A percentile compares a stretch with the other conserved stretches of the same genome.
These are phyloP conservation scores for Bruchidius siliquastri DNA, from an alignment of 2,888 invertebrate genomes.

Conservation along the genomic window DNA sequence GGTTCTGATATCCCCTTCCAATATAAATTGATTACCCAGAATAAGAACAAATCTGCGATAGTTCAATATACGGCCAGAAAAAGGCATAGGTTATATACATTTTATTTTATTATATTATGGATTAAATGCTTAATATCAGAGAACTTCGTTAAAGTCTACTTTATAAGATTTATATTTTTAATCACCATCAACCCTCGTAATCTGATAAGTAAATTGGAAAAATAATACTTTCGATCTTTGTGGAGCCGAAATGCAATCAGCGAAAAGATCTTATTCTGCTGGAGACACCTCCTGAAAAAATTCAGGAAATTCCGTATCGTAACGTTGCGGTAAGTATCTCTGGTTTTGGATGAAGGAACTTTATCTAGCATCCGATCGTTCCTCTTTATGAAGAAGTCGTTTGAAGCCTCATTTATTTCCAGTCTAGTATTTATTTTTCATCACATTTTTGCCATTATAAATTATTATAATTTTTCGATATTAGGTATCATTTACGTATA, in stretches of 20 bases:
- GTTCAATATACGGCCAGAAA: too few species aligned
- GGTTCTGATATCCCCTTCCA: too few species aligned
- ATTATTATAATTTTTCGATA: too few species aligned
- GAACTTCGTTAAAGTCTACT: background rate
- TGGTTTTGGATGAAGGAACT: background rate
- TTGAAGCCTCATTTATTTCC: too few species aligned
- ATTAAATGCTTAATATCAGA: too few species aligned
- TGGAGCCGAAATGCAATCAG: background rate
- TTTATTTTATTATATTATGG: too few species aligned
- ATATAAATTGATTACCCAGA: too few species aligned
- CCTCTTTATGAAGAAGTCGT: background rate
- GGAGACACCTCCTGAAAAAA: background rate
- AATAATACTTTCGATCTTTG: background rate
- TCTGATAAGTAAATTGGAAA: background rate
- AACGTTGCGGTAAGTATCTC: background rate
- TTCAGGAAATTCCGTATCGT: background rate
- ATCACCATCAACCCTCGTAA: background rate
- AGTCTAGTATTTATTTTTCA: too few species aligned
- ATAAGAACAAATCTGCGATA: too few species aligned
- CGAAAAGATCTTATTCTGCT: background rate
- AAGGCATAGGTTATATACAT: too few species aligned
- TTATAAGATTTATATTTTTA: background rate
- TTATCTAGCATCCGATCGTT: background rate
- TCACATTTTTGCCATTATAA: too few species aligned
- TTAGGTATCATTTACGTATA: too few species aligned